Conservation (phyloP, 1,140 invertebrate genomes). For the Drosophila parvula region DNA sequence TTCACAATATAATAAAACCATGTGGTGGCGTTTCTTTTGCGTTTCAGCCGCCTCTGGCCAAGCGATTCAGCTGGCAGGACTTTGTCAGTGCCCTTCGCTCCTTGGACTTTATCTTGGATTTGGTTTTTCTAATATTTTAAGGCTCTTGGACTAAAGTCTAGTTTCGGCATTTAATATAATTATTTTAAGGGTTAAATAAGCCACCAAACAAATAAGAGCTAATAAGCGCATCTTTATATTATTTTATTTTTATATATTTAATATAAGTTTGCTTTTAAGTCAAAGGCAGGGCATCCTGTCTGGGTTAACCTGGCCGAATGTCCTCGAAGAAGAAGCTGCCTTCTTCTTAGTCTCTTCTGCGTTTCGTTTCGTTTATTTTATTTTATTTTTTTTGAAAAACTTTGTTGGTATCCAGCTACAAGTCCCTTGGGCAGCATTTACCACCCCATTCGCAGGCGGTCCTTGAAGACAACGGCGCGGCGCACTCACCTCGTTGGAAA, state of each 20-base stretch:
- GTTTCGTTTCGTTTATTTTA: slow-evolving; percentile 19
- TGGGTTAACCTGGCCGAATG: slow-evolving; percentile 28
- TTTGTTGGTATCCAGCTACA: slow-evolving; percentile 83
- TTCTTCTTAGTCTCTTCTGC: slow-evolving; percentile 38
- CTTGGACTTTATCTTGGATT: too few relatives aligned
- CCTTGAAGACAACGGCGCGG: slow-evolving; percentile 49
- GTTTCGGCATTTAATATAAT: too few relatives aligned
- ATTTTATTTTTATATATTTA: too few relatives aligned
- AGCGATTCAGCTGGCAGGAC: not conserved
- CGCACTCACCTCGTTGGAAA: slow-evolving; percentile 66
- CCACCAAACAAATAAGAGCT: too few relatives aligned
- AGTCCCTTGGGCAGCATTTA: slow-evolving; percentile 83
- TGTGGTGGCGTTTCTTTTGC: slow-evolving; percentile 74
- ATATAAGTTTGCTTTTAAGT: too few relatives aligned
- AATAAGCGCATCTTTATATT: too few relatives aligned
- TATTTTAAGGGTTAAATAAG: too few relatives aligned
- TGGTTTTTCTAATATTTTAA: too few relatives aligned
- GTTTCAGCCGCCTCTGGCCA: slow-evolving; percentile 65
- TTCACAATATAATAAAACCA: slow-evolving; percentile 83
- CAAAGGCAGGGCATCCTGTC: not conserved
- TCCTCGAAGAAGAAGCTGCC: slow-evolving; percentile 14
- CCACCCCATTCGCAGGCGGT: slow-evolving; percentile 78
- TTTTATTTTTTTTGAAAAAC: slow-evolving; percentile 51
- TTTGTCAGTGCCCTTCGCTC: not conserved
- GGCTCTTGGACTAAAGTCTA: too few relatives aligned